Conservation (phyloP, 2,888 invertebrate species). For the Heliconius hortense region DNA sequence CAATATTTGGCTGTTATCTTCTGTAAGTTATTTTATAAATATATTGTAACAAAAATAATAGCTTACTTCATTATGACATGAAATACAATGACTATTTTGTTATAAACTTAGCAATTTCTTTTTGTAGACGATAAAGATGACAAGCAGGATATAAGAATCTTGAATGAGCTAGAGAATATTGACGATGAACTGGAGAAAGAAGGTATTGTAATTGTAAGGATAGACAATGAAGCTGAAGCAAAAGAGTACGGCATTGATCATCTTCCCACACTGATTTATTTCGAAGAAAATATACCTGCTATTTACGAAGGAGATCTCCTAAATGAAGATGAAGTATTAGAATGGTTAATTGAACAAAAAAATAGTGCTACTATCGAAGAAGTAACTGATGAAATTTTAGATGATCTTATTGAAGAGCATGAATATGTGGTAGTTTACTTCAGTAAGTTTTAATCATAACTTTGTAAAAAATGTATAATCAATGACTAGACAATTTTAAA, state of each 20-base stretch:
- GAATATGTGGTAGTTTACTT: conserved; percentile 97
- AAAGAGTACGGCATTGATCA: conserved; percentile 95
- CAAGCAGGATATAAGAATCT: conserved; percentile 92
- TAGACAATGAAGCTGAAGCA: conserved; percentile 94
- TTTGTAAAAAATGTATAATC: too few relatives aligned
- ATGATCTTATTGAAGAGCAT: conserved; percentile 92
- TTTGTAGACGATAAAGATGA: conserved; percentile 92
- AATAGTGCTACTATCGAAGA: conserved; percentile 96
- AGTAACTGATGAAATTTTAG: conserved; percentile 94
- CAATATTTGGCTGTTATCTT: conserved; percentile 94
- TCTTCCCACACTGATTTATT: conserved; percentile 92
- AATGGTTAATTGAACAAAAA: conserved; percentile 94
- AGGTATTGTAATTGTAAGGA: conserved; percentile 94
- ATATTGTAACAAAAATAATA: neutral
- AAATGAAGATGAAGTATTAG: conserved; percentile 95
- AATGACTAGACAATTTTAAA: too few relatives aligned
- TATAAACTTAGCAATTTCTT: conserved; percentile 36
- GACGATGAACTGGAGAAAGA: conserved; percentile 95
- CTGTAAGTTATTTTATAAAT: conserved; percentile 84
- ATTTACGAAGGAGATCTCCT: conserved; percentile 95
- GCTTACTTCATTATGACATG: neutral
- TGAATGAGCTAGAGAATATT: conserved; percentile 95
- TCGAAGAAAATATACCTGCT: conserved; percentile 95
- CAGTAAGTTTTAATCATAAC: conserved; percentile 82
- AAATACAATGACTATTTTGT: neutral